Percentiles rank a stretch among this genome's conserved stretches.
These are phyloP conservation scores for Otus sunia DNA, from an alignment of 2,113 vertebrate species.

Conservation along the genomic window DNA sequence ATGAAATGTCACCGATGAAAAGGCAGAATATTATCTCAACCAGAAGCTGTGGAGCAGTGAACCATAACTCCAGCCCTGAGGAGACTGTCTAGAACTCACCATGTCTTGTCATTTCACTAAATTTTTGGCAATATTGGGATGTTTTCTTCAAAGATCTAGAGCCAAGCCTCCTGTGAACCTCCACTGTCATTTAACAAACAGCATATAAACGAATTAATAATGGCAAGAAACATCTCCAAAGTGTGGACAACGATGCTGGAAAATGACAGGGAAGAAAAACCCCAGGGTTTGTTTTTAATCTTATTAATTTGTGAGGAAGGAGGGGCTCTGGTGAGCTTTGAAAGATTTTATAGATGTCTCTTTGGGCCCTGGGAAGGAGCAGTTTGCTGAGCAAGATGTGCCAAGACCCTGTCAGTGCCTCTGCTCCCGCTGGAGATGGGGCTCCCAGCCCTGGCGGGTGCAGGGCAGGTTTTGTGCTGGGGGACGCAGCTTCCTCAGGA, in stretches of 20 bases:
- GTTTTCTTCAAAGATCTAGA: background rate
- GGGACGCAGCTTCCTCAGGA: background rate
- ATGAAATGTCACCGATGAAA: background rate
- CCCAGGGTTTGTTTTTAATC: background rate
- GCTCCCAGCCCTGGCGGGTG: background rate
- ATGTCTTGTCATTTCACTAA: background rate
- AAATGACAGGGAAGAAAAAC: background rate
- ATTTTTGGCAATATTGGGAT: background rate
- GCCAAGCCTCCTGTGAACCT: background rate
- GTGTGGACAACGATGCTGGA: background rate
- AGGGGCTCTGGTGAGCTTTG: background rate
- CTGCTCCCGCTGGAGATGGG: background rate
- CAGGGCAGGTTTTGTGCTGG: background rate
- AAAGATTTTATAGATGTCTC: background rate
- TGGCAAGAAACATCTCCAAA: background rate
- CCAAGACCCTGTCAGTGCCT: conserved; percentile 2
- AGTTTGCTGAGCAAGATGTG: background rate
- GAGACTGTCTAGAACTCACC: conserved; percentile 4
- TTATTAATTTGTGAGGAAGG: background rate
- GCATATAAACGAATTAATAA: background rate
- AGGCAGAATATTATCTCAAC: background rate
- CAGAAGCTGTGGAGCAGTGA: background rate
- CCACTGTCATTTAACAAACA: background rate
- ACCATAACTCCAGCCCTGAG: background rate
- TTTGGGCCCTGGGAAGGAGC: background rate